Evolutionary conservation across 2,888 invertebrate genomes (phyloP), one percentile per base, ranked within the genome.

Genomic region (Xestia xanthographa): DNA sequence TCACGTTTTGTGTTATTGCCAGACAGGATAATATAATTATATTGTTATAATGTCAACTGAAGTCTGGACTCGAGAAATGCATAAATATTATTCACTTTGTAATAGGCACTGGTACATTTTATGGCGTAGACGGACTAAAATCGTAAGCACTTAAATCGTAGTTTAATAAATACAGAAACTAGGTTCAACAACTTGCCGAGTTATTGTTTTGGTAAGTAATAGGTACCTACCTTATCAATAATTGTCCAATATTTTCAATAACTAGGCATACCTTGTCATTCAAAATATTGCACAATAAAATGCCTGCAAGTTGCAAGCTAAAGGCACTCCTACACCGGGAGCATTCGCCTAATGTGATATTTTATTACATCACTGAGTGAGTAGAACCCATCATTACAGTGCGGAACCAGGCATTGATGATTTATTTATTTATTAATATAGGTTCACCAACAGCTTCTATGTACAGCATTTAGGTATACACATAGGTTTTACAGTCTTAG

Each of bases 101-200:
- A 53, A 65, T 34, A 17, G 3, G 43, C 29, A 22, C 0, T 38
- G 26, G 17, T 56, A 38, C 8, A 75, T 17, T 77, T 66, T 53
- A 29, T 34, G 9, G 17, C 26, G 17, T 77, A 22, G 12, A 77
- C 14, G 41, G n/a, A 60, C 22, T 5, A 38, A 34, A 34, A 34
- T 34, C 34, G 34, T 34, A 34, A 34, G 6, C 56, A 56, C 43
- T 75, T 45, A 29, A 22, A 78, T 56, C n/a, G 38, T 45, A 43
- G 2, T 56, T 22, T 26, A 48, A 38, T 69, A 38, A 26, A n/a
- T n/a, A 5, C 2, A 50, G 41, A 62, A 71, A 79, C 80, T 26
- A 58, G 11, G 14, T 80, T 26, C 14, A 72, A 72, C 17, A 17
- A 72, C 34, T 53, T 69, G 14, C 14, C 38, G 38, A 75, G 1